A percentile compares a stretch with the other conserved stretches of the same genome.
Evolutionary conservation across 2,113 vertebrate species (phyloP).

Genomic region (Brevimyrus niger): DNA sequence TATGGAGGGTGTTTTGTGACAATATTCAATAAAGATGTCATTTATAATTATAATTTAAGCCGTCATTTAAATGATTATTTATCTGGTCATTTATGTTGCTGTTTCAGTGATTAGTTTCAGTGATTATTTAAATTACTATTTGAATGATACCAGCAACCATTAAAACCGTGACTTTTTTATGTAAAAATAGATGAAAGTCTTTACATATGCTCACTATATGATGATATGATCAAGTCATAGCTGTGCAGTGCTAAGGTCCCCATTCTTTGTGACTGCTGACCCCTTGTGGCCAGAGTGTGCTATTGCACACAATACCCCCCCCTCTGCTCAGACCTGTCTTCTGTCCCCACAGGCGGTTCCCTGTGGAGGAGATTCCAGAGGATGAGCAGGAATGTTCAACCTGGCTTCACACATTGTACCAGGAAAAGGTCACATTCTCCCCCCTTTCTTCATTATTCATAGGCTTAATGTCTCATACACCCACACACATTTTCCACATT

Average conservation of each 20-base stretch:
- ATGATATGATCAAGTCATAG: not conserved
- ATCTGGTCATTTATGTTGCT: too few species aligned
- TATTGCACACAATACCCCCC: not conserved
- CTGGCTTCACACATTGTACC: constrained; percentile 96
- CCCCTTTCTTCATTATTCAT: not conserved
- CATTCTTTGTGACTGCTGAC: not conserved
- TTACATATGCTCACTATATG: not conserved
- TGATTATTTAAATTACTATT: not conserved
- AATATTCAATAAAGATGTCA: not conserved
- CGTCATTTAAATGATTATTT: not conserved
- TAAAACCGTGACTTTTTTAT: not conserved
- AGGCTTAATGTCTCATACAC: not conserved
- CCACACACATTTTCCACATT: not conserved
- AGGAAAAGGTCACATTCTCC: constrained; percentile 78
- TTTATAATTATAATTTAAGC: not conserved
- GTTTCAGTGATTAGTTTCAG: not conserved
- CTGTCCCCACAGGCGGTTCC: constrained; percentile 69
- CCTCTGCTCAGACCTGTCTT: constrained; percentile 7
- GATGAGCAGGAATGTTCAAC: constrained; percentile 83
- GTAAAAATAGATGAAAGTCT: not conserved
- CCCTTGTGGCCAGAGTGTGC: not conserved
- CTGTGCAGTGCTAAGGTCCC: not conserved
- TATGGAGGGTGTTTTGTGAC: not conserved
- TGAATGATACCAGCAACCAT: not conserved
- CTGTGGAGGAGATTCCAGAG: constrained; percentile 83